phyloP scores from a whole-genome alignment of 2,888 invertebrate species.

The Brenthis hecate region DNA sequence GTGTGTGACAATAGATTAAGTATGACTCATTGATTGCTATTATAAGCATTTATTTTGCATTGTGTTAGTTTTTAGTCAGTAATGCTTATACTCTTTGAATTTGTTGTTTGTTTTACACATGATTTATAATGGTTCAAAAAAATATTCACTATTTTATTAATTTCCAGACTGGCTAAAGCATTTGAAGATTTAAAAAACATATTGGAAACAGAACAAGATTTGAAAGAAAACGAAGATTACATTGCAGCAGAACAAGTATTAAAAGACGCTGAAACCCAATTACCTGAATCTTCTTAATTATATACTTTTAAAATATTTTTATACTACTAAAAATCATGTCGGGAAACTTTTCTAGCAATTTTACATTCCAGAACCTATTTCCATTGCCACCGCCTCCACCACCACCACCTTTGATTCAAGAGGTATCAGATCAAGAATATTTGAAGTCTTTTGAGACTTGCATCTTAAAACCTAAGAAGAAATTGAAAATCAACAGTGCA shows the following conservation, averaged over 20 bases:
- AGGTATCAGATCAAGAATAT: conserved; percentile 54
- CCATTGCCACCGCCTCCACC: conserved; percentile 52
- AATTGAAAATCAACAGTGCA: conserved; percentile 33
- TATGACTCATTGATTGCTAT: too few relatives aligned
- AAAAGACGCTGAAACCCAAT: conserved; percentile 84
- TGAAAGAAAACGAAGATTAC: conserved; percentile 89
- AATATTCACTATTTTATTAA: conserved; percentile 4
- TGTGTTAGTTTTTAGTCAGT: too few relatives aligned
- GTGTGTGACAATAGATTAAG: too few relatives aligned
- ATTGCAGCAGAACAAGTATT: conserved; percentile 85
- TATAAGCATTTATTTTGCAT: too few relatives aligned
- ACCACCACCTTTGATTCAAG: conserved; percentile 39
- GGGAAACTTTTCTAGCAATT: conserved; percentile 59
- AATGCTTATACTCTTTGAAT: too few relatives aligned
- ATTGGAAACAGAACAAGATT: conserved; percentile 88
- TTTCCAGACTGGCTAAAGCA: conserved; percentile 86
- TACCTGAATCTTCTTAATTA: conserved; percentile 63
- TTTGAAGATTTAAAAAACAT: conserved; percentile 88
- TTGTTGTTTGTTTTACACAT: too few relatives aligned
- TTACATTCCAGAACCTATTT: conserved; percentile 68
- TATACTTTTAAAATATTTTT: conserved; percentile 49
- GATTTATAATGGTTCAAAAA: too few relatives aligned
- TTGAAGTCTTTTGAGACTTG: conserved; percentile 54
- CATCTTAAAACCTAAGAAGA: conserved; percentile 32
- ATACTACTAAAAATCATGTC: conserved; percentile 68